These are phyloP conservation scores for Hemicordylus capensis DNA, from an alignment of 2,113 vertebrate genomes.

Conservation along the genomic window DNA sequence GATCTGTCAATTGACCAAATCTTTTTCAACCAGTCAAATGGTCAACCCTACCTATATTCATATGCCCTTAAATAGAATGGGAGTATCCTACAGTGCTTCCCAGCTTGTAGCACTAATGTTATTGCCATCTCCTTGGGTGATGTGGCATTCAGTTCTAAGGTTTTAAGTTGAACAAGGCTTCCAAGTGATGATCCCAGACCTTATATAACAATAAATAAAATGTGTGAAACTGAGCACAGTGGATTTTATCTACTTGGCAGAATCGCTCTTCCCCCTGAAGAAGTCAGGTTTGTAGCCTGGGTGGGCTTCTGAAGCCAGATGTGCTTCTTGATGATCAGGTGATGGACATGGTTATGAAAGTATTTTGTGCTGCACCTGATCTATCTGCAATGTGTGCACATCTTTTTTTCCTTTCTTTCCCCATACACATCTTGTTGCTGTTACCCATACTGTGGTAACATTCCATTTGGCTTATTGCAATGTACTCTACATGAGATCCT, in stretches of 20 bases:
- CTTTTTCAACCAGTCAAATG: too few relatives aligned
- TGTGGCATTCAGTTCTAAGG: background rate
- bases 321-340: background rate
- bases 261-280: background rate
- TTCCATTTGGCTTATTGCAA: background rate
- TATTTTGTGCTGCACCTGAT: background rate
- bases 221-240: background rate
- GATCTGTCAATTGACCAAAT: too few relatives aligned
- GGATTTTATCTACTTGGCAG: background rate
- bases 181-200: background rate
- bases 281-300: too few relatives aligned
- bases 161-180: background rate
- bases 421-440: background rate
- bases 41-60: background rate
- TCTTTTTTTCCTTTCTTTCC: too few relatives aligned
- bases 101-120: background rate
- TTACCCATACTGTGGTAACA: background rate
- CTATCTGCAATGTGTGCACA: background rate
- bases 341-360: background rate
- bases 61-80: background rate
- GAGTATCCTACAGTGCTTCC: background rate
- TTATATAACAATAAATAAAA: background rate
- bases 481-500: too few relatives aligned
- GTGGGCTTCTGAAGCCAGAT: too few relatives aligned
- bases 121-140: background rate